These are phyloP conservation scores for Scaptomyza parva DNA, from an alignment of 2,888 invertebrate species.

Conservation along the genomic window DNA sequence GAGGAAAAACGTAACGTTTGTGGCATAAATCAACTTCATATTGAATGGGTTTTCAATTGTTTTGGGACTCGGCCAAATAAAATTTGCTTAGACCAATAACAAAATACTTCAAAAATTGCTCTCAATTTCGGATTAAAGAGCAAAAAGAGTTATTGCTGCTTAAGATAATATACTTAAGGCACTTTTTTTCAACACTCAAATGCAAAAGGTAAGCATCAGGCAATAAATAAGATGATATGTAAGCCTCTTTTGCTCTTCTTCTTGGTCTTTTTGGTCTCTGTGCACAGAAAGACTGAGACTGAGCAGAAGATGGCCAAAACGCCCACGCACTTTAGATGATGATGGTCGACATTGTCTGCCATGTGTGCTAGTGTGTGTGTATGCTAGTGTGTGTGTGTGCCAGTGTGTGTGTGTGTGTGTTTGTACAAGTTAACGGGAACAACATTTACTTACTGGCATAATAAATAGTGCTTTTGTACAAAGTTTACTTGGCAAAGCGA, in stretches of 20 bases:
- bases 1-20: no score
- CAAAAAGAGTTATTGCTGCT: constrained; percentile 2
- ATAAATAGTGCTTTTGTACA: constrained; percentile 65
- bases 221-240: constrained; percentile 54
- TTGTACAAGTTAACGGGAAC: constrained; percentile 75
- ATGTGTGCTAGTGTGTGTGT: constrained; percentile 8
- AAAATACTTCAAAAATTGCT: constrained; percentile 17
- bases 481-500: constrained; percentile 32
- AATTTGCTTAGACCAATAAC: background rate
- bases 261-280: no score
- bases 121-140: constrained; percentile 33
- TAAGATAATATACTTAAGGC: constrained; percentile 19
- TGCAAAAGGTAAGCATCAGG: constrained; percentile 52
- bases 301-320: constrained; percentile 19
- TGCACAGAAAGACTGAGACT: constrained; percentile 1
- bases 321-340: constrained; percentile 48
- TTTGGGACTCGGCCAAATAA: background rate
- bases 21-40: background rate
- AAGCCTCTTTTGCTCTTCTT: constrained; percentile 7
- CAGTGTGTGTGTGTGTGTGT: constrained; percentile 36
- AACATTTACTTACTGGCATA: constrained; percentile 78
- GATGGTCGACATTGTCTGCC: constrained; percentile 24
- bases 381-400: constrained; percentile 11
- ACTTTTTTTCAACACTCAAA: constrained; percentile 33
- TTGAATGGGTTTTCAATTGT: constrained; percentile 6